Base-by-base conservation (phyloP, 2,113 vertebrate species). In the Protobothrops mucrosquamatus region DNA sequence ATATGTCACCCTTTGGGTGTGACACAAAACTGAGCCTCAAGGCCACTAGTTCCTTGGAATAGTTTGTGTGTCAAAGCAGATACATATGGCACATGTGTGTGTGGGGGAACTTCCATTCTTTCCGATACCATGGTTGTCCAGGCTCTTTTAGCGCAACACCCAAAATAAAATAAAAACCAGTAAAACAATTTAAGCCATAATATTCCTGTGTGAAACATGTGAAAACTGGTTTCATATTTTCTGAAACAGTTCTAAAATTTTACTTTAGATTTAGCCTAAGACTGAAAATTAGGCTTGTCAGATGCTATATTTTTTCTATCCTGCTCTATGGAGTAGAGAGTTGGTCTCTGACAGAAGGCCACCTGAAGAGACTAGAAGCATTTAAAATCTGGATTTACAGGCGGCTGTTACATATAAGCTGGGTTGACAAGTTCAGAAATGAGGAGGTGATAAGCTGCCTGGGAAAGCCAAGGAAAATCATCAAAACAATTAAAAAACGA, bases 11-110 rank as follows among this genome's bases (percentile, higher is more conserved):
- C 81, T 85, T 92, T 74, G 22, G 81, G 59, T 90, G 92, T 87
- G 92, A 93, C 81, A 34, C 89, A 93, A 64, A 90, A 90, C 89
- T 61, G 34, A 61, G 74, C 56, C 89, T 93, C 89, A 64, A 93
- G 81, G 48, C 74, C 55, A 86, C 81, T 52, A 20, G 69, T 93
- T 93, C 88, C 20, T 26, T 92, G n/a, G 46, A 91, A 61, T 20
- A 24, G 55, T 29, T 89, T 86, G 43, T 89, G 87, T 89, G 69
- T 57, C 92, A 64, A 85, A 90, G 92, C 81, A 64, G n/a, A 57
- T 56, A 51, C 54, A 85, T 51, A 69, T 5, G 34, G 55, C 89
- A 52, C 15, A 43, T 29, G 64, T 5, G 8, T 4, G 46, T 46
- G 46, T 5, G 48, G 48, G 48, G 48, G 48, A 51, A 64, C 9